A percentile compares a stretch with the other conserved stretches of the same genome.
These are phyloP conservation scores for Tachysurus vachellii DNA, from an alignment of 2,113 vertebrate species.

Conservation along the genomic window DNA sequence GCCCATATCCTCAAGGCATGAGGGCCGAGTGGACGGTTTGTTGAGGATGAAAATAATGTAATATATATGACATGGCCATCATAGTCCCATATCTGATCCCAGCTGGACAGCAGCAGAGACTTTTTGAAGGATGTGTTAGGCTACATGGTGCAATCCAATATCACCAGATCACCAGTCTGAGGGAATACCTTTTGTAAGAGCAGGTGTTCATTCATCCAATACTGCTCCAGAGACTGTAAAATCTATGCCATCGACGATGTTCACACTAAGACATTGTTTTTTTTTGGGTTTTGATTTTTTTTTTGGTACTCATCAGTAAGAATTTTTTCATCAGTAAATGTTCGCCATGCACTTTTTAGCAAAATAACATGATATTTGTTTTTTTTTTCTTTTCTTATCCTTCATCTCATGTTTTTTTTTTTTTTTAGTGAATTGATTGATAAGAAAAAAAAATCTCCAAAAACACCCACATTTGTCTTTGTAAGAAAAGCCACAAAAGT, in stretches of 20 bases:
- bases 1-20: neutral
- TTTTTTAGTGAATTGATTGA: neutral
- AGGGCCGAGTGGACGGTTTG: neutral
- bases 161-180: neutral
- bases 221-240: neutral
- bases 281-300: neutral
- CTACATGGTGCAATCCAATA: neutral
- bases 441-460: neutral
- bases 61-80: neutral
- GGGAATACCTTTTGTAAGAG: neutral
- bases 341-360: neutral
- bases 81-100: neutral
- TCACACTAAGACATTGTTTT: neutral
- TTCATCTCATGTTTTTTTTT: neutral
- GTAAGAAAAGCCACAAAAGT: conserved; percentile 48
- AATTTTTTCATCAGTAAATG: neutral
- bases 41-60: neutral
- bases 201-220: neutral
- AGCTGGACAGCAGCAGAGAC: too few relatives aligned
- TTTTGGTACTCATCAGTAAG: too few relatives aligned
- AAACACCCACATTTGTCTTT: conserved; percentile 34
- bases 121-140: neutral
- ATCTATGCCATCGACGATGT: neutral
- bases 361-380: neutral
- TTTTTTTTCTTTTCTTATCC: neutral